phyloP scores from a whole-genome alignment of 2,797 vertebrate species.

The Threskiornis aethiopicus region DNA sequence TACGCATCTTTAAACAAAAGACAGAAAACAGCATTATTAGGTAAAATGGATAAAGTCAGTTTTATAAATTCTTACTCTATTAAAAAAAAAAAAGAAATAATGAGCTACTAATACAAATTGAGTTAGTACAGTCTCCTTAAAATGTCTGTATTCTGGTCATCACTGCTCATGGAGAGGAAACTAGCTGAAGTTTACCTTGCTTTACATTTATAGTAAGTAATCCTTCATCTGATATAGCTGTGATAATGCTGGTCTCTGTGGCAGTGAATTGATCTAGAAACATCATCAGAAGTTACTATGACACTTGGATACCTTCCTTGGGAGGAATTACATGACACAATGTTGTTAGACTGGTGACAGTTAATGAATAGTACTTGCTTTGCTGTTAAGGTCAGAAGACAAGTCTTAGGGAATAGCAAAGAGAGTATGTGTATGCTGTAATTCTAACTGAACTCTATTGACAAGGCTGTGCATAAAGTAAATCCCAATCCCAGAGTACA shows the following conservation, averaged over 20 bases:
- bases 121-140: neutral
- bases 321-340: neutral
- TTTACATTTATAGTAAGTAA: neutral
- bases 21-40: neutral
- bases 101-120: neutral
- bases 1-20: slow-evolving; percentile 88
- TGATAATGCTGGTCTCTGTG: neutral
- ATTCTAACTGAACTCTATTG: neutral
- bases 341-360: neutral
- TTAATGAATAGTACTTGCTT: neutral
- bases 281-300: neutral
- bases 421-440: neutral
- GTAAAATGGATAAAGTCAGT: neutral
- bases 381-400: neutral
- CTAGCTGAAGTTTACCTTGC: neutral
- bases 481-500: neutral
- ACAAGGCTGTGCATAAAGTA: neutral
- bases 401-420: neutral
- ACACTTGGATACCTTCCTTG: neutral
- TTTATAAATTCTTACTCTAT: neutral
- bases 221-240: neutral
- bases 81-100: neutral
- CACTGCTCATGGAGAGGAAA: neutral
- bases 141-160: neutral
- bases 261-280: neutral